Evolutionary conservation across 2,888 invertebrate species (phyloP).

Genomic region (Yponomeuta sedellus): DNA sequence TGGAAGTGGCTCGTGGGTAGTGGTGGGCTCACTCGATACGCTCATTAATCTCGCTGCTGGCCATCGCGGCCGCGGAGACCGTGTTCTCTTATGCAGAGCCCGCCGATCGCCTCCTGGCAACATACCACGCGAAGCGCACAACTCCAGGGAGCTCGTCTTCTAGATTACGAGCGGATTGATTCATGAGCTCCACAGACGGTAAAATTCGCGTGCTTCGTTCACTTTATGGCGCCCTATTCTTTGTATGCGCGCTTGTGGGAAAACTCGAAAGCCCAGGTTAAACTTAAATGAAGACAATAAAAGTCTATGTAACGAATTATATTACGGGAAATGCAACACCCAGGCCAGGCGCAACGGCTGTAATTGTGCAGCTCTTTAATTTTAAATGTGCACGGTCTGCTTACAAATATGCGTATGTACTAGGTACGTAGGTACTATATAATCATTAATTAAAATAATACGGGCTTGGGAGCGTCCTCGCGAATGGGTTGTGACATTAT

Average conservation of each 20-base stretch:
- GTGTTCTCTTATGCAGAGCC: not conserved
- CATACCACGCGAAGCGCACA: not conserved
- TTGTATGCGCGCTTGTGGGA: constrained; percentile 2
- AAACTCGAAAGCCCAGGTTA: not conserved
- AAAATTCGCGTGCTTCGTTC: constrained; percentile 36
- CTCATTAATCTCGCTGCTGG: constrained; percentile 34
- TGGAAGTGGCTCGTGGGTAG: constrained; percentile 36
- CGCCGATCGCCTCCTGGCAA: no score
- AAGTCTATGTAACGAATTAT: constrained; percentile 3
- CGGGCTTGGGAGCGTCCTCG: constrained; percentile 50
- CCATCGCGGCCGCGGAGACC: not conserved
- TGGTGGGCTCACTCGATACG: constrained; percentile 35
- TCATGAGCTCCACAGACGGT: constrained; percentile 44
- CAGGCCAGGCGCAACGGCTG: constrained; percentile 3
- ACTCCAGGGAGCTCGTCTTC: constrained; percentile 19
- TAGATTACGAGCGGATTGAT: constrained; percentile 33
- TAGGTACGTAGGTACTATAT: no score
- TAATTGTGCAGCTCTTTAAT: constrained; percentile 66
- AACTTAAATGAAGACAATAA: constrained; percentile 8
- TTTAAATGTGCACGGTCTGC: constrained; percentile 59
- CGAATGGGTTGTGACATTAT: constrained; percentile 62
- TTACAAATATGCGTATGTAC: constrained; percentile 25
- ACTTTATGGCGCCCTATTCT: constrained; percentile 37
- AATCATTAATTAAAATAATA: constrained; percentile 68
- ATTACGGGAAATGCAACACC: not conserved